Base-by-base conservation (phyloP, 2,113 vertebrate species). In the Notothenia coriiceps region DNA sequence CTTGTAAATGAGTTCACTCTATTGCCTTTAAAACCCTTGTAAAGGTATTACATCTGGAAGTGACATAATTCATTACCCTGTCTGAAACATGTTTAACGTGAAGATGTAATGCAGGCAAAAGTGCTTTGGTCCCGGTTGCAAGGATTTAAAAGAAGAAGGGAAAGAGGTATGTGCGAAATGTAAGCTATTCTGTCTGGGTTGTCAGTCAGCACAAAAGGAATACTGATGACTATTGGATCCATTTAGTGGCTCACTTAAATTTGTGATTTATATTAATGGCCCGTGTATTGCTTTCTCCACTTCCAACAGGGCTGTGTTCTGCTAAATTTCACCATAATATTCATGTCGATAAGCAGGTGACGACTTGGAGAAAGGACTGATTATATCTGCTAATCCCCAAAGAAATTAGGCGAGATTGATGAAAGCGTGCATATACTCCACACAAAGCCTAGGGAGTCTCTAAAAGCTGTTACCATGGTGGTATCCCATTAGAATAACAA, bases 401-500 rank as follows among this genome's bases (percentile, higher is more conserved):
- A 89, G 84, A 91, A 87, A 90, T 91, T 88, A 88, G 84, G 80
- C 77, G 78, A 87, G 89, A 92, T 91, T 91, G 93, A 91, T 92
- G 90, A 94, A 89, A 90, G 89, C 76, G 62, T 62, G 91, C 87
- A 91, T 92, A 87, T 85, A 93, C 89, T 91, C 86, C 70, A 47
- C 85, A 92, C 88, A 93, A 90, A 94, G 92, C 91, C 91, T 85
- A 82, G 85, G 90, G 92, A 94, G 88, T 93, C 89, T 93, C 85
- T 91, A 76, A 85, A 89, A 92, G 92, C 88, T 86, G 91, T 93
- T 92, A 90, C 92, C 92, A 93, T 93, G 91, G 91, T 83, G 90
- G 88, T 88, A 88, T 94, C 92, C 92, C 90, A 92, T 94, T 93
- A 93, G 86, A 94, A 94, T 93, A 92, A 92, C 92, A 92, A 94